phyloP scores from a whole-genome alignment of 2,113 vertebrate genomes.

The Hepsetus odoe region DNA sequence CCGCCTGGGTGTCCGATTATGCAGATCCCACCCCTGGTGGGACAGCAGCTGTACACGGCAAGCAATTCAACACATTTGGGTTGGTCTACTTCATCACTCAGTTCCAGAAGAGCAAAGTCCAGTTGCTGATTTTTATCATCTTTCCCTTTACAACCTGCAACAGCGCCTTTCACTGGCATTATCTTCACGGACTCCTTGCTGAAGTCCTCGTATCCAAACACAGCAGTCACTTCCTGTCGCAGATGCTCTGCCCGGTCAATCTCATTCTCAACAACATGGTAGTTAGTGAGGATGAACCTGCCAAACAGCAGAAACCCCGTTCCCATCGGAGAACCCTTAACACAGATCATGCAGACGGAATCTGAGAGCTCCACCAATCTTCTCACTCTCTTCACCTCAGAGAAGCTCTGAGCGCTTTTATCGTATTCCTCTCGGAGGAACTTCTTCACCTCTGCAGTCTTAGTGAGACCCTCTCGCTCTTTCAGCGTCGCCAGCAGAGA shows the following conservation, averaged over 20 bases:
- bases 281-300: conserved; percentile 44
- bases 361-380: conserved; percentile 5
- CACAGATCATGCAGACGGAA: conserved; percentile 43
- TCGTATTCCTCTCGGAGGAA: conserved; percentile 40
- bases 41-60: not conserved
- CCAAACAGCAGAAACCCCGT: conserved; percentile 48
- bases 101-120: conserved; percentile 53
- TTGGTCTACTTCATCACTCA: not conserved
- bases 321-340: not conserved
- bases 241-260: not conserved
- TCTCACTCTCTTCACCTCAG: conserved; percentile 35
- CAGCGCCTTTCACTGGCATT: not conserved
- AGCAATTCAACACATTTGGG: not conserved
- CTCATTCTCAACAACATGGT: conserved; percentile 32
- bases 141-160: rapidly evolving
- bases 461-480: not conserved
- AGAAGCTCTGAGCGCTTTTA: conserved; percentile 43
- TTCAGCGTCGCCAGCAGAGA: not conserved
- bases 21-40: conserved; percentile 46
- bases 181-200: not conserved
- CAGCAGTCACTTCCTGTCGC: not conserved
- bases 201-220: conserved; percentile 16
- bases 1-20: conserved; percentile 63
- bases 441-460: not conserved
- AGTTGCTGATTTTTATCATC: not conserved